A percentile compares a stretch with the other conserved stretches of the same genome.
phyloP scores from a whole-genome alignment of 2,797 vertebrate genomes.

The Merluccius polli region DNA sequence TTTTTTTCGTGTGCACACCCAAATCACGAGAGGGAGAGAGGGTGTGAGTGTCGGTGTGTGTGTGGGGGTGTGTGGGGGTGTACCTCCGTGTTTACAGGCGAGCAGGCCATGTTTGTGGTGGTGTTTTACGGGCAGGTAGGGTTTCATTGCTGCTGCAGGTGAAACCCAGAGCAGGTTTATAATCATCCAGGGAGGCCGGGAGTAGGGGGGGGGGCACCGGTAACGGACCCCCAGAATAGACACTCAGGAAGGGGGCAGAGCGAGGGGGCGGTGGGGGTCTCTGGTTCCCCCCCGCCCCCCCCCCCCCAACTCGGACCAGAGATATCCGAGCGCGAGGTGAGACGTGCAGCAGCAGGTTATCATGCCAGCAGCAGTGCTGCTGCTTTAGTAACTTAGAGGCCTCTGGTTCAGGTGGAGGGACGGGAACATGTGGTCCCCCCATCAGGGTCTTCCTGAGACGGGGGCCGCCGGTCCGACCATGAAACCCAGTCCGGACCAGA shows the following conservation, averaged over 20 bases:
- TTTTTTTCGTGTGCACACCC: background rate
- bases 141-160: slow-evolving; percentile 70
- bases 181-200: slow-evolving; percentile 35
- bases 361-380: no score
- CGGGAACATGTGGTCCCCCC: no score
- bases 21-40: background rate
- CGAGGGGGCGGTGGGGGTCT: background rate
- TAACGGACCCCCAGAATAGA: slow-evolving; percentile 20
- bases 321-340: no score
- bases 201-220: slow-evolving; percentile 11
- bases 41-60: slow-evolving; percentile 15
- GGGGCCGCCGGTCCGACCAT: background rate
- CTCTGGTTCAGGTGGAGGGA: no score
- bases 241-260: slow-evolving; percentile 9
- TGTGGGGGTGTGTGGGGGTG: background rate
- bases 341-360: no score
- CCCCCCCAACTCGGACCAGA: no score
- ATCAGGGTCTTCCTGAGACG: background rate
- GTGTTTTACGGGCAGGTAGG: slow-evolving; percentile 59
- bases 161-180: slow-evolving; percentile 59
- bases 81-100: background rate
- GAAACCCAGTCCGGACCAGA: background rate
- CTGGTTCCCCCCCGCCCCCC: background rate
- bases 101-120: slow-evolving; percentile 15
- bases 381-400: no score